Base-by-base conservation (phyloP, 2,113 vertebrate species). In the Tapirus terrestris region DNA sequence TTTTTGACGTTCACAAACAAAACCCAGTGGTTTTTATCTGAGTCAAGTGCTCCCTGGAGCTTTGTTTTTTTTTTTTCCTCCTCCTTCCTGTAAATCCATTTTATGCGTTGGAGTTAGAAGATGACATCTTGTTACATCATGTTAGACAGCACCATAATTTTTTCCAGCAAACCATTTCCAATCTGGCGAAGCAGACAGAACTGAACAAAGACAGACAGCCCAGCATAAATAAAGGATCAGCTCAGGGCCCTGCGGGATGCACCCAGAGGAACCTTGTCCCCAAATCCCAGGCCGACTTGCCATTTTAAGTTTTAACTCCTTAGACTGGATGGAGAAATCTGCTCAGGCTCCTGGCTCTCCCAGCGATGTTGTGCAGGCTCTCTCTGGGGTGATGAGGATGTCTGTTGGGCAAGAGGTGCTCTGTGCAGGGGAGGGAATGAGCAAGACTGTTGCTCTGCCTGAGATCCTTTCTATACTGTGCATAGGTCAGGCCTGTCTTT, bases 111-210 rank as follows among this genome's bases (percentile, higher is more conserved):
- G 97, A 98, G 98, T 98, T 98, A 98, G 98, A 98, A 98, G 97
- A 98, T 92, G 98, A 98, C 98, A 98, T 99, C 98, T 98, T 98
- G 97, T 98, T 99, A 98, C 97, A 99, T 99, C 98, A 98, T 98
- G 97, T 98, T 98, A 98, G 97, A 98, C 96, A 98, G 97, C 86
- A 97, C 96, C 94, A 80, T 98, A 97, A 98, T 98, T 98, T 98
- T 98, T 98, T 93, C 91, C 95, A 98, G 77, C 97, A 98, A 96
- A 97, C 98, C 90, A 89, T 98, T 98, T 98, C 89, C 98, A 98
- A 95, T 93, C 95, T 98, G 96, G 96, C 90, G 83, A 96, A 98
- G 94, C 96, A 98, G 98, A 98, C 97, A 98, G 95, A 96, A 77
- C 75, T 96, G 85, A 98, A 98, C 85, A 89, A 97, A 98, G 98